phyloP scores from a whole-genome alignment of 2,888 invertebrate genomes.

The Margaritifera margaritifera region DNA sequence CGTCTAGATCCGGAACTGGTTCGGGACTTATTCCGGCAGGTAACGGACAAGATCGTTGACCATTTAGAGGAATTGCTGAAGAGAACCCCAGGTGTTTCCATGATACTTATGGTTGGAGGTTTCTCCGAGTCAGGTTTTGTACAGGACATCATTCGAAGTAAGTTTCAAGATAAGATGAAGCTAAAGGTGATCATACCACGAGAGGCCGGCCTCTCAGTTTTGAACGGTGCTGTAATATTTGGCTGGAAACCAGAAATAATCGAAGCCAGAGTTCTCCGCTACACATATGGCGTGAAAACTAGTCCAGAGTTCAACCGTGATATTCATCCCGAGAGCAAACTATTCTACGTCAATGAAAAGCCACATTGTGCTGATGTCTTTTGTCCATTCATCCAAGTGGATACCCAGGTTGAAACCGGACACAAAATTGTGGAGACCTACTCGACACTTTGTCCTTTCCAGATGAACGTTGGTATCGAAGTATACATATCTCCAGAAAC shows the following conservation, averaged over 20 bases:
- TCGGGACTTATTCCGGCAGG: slow-evolving; percentile 6
- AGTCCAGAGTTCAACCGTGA: slow-evolving; percentile 2
- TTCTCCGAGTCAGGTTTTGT: slow-evolving; percentile 18
- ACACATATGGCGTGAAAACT: slow-evolving; percentile 5
- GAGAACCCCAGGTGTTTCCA: slow-evolving; percentile 6
- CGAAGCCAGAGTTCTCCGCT: slow-evolving; percentile 3
- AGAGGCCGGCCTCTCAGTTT: slow-evolving; percentile 7
- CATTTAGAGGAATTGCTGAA: slow-evolving; percentile 5
- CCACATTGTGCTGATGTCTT: slow-evolving; percentile 5
- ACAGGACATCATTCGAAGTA: slow-evolving; percentile 1
- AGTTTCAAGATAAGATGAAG: neutral
- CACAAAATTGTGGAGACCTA: slow-evolving; percentile 5
- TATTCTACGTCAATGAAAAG: neutral
- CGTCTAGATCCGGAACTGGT: slow-evolving; percentile 3
- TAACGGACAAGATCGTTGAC: slow-evolving; percentile 7
- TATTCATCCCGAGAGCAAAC: slow-evolving; percentile 5
- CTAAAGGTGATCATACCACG: slow-evolving; percentile 9
- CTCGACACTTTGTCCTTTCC: slow-evolving; percentile 5
- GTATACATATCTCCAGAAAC: slow-evolving; percentile 8
- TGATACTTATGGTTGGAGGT: slow-evolving; percentile 22
- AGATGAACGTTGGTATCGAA: slow-evolving; percentile 1
- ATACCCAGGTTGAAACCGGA: slow-evolving; percentile 9
- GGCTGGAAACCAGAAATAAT: slow-evolving; percentile 7
- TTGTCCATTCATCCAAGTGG: slow-evolving; percentile 11
- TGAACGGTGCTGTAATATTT: slow-evolving; percentile 10